Percentiles rank a stretch among this genome's conserved stretches.
phyloP scores from a whole-genome alignment of 2,888 invertebrate species.

The Caenorhabditis uteleia region DNA sequence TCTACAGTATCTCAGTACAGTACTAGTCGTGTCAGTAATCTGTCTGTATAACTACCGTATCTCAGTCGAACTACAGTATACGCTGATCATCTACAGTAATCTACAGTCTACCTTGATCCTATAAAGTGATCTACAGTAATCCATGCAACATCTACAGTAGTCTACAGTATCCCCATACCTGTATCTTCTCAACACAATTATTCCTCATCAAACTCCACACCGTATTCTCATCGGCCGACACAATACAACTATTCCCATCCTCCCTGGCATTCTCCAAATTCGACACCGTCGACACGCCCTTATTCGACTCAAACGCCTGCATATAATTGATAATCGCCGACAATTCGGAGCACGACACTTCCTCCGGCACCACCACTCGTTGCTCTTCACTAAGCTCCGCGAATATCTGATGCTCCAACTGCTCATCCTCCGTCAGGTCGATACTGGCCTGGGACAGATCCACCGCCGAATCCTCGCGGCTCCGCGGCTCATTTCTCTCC shows the following conservation, averaged over 20 bases:
- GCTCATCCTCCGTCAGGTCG: constrained; percentile 32
- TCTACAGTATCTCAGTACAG: too few species aligned
- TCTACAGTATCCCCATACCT: too few species aligned
- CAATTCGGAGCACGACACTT: constrained; percentile 46
- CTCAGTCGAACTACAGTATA: too few species aligned
- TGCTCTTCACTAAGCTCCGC: constrained; percentile 39
- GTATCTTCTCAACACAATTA: constrained; percentile 21
- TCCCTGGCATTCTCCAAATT: constrained; percentile 20
- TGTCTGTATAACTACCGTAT: too few species aligned
- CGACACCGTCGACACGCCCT: constrained; percentile 7
- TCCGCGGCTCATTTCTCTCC: constrained; percentile 27
- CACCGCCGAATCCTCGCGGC: constrained; percentile 18
- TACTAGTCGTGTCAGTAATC: too few species aligned
- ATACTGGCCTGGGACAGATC: constrained; percentile 21
- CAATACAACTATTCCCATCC: constrained; percentile 26
- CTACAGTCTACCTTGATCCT: too few species aligned
- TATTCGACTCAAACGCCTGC: constrained; percentile 43
- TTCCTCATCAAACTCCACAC: constrained; percentile 14
- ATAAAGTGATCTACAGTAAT: too few species aligned
- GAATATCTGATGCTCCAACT: constrained; percentile 23
- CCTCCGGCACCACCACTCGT: constrained; percentile 31
- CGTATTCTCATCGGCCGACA: constrained; percentile 35
- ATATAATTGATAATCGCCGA: constrained; percentile 63
- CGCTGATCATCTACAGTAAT: too few species aligned
- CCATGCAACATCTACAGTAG: too few species aligned